Evolutionary conservation across 2,888 invertebrate species (phyloP).

Genomic region (Lasioglossum morio): DNA sequence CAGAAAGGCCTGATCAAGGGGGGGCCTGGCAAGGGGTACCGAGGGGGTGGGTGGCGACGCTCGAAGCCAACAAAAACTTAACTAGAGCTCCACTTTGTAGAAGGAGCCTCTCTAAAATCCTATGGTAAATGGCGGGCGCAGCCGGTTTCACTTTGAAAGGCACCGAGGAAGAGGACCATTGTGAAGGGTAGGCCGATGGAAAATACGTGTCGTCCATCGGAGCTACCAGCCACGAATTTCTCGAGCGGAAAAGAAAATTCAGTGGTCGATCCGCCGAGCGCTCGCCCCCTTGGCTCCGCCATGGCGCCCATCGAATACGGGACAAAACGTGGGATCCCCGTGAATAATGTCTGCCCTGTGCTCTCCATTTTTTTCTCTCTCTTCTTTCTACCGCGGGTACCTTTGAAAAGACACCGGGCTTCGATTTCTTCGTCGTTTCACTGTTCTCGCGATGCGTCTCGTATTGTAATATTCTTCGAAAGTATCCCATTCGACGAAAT

Average conservation of each 20-base stretch:
- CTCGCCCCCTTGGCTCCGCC: constrained; percentile 11
- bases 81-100: constrained; percentile 72
- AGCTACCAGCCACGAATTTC: constrained; percentile 31
- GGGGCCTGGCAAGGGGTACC: not conserved
- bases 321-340: constrained; percentile 1
- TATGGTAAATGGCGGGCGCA: constrained; percentile 61
- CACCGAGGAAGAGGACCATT: constrained; percentile 58
- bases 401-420: not conserved
- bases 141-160: constrained; percentile 67
- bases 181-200: constrained; percentile 58
- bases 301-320: constrained; percentile 4
- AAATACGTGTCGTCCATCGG: constrained; percentile 55
- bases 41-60: constrained; percentile 34
- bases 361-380: not conserved
- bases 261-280: not conserved
- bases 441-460: not conserved
- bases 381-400: not conserved
- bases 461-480: not conserved
- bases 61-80: constrained; percentile 69
- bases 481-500: not conserved
- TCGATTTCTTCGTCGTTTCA: not conserved
- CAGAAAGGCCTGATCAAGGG: constrained; percentile 21
- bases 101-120: constrained; percentile 71
- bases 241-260: constrained; percentile 51
- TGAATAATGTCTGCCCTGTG: constrained; percentile 4